Conservation (phyloP, 2,888 invertebrate species). For the Mystacides longicornis region DNA sequence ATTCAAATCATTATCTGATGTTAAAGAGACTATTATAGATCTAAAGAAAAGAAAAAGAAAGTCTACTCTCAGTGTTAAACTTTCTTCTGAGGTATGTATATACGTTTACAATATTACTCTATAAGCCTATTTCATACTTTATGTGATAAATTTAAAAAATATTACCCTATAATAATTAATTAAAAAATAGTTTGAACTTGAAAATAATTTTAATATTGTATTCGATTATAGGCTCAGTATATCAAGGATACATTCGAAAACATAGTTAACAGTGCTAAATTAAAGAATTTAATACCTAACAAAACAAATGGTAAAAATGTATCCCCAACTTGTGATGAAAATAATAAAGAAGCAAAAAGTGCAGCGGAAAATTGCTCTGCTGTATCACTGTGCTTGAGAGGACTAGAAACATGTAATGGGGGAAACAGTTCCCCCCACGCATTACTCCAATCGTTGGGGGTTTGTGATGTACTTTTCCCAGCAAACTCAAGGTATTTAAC, state of each 20-base stretch:
- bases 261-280: constrained; percentile 9
- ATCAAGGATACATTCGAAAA: constrained; percentile 10
- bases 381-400: constrained; percentile 4
- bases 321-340: background rate
- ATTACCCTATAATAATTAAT: no score
- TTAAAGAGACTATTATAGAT: no score
- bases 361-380: constrained; percentile 14
- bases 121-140: no score
- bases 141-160: no score
- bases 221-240: constrained; percentile 14
- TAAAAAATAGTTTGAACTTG: no score
- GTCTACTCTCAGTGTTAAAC: no score
- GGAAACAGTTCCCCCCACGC: constrained; percentile 16
- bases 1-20: constrained; percentile 5
- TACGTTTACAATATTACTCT: no score
- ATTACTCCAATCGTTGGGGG: constrained; percentile 11
- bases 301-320: background rate
- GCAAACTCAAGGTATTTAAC: constrained; percentile 21
- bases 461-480: constrained; percentile 21
- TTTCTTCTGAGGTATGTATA: no score
- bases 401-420: constrained; percentile 9
- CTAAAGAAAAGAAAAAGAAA: no score
- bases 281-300: background rate
- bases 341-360: constrained; percentile 13
- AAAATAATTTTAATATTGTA: no score